Evolutionary conservation across 2,888 invertebrate genomes (phyloP), one percentile per base, ranked within the genome.

Genomic region (Chromoteleia sp.): DNA sequence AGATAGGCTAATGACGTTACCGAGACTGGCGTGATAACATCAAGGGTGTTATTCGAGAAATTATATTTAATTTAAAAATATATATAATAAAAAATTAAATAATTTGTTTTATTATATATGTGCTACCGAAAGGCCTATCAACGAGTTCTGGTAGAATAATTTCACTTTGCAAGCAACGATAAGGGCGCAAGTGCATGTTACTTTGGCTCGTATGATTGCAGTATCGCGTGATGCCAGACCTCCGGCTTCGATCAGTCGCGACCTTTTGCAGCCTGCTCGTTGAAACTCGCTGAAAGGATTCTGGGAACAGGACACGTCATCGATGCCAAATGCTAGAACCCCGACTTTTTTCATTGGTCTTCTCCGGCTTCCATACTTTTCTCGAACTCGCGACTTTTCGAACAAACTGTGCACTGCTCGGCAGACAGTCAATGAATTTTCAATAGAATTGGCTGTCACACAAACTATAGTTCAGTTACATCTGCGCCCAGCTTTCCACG

Each of bases 141-240:
- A 56, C 71, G 74, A 70, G 76, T 83, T 83, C 70, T 78, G 50
- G 79, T 77, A 79, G 83, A 83, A 84, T 84, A 84, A 83, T 84
- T 84, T 84, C 84, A 83, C 84, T 84, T 84, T 83, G 80, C 83
- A 21, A 67, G 39, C 67, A 7, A 56, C 82, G 84, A 84, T 84
- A 84, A 84, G 84, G 63, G 50, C 71, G 21, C 79, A 61, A 65
- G 81, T 77, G 84, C 84, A 84, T 80, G 84, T 77, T 83, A 63
- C 67, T 67, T 68, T 65, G 65, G 68, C 74, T 70, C 30, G 71
- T 82, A 78, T 82, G 84, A 84, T 84, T 83, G 84, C 83, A 43
- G 84, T 68, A 84, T 84, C 83, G 84, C 84, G 84, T 84, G 84
- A 83, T 81, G 77, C 58, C 59, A 58, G 59, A 56, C 39, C 39